Conservation (phyloP, 2,888 invertebrate genomes). For the Uloborus plumipes region DNA sequence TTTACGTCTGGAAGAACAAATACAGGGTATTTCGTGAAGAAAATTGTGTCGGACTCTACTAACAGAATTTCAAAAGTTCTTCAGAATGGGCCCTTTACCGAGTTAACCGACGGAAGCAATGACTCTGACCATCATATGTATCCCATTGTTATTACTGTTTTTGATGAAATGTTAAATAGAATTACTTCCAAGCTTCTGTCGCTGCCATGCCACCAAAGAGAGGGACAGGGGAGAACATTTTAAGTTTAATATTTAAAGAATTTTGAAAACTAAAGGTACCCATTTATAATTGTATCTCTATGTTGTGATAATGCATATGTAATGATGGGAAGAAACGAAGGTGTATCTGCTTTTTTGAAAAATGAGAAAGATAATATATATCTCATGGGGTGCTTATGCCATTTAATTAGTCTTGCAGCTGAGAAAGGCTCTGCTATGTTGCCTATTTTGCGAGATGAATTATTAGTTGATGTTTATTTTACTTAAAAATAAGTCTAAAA, state of each 20-base stretch:
- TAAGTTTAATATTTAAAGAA: background rate
- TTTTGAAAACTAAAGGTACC: background rate
- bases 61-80: background rate
- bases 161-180: background rate
- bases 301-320: conserved; percentile 8
- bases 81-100: background rate
- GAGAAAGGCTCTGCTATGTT: background rate
- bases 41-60: background rate
- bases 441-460: background rate
- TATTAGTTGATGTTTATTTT: background rate
- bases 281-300: background rate
- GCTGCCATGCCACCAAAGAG: background rate
- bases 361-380: background rate
- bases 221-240: conserved; percentile 5
- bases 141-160: conserved; percentile 1
- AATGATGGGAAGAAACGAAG: conserved; percentile 1
- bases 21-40: background rate
- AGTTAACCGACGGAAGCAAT: background rate
- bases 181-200: background rate
- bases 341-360: background rate
- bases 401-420: background rate
- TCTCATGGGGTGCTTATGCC: background rate
- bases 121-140: conserved; percentile 9
- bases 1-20: background rate
- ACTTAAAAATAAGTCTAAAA: conserved; percentile 5